Base-by-base conservation (phyloP, 2,888 invertebrate species). In the Drosophila recens region DNA sequence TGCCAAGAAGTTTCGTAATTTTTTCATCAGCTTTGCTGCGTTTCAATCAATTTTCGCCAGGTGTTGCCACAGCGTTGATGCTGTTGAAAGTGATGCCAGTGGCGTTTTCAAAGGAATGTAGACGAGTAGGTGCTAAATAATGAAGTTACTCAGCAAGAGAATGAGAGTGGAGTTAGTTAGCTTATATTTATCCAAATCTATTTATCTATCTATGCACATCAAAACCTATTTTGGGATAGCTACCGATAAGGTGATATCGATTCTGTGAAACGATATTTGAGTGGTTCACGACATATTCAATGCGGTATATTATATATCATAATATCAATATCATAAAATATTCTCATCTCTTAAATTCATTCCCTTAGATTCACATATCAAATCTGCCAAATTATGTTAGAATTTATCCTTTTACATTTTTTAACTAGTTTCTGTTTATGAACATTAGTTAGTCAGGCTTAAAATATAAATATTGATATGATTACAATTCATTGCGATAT, bases 1-100 rank as follows among this genome's bases (percentile, higher is more conserved):
- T 61, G 23, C 51, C 30, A 56, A 45, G 61, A 82, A 82, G 75
- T 77, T 85, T 81, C 70, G 58, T 75, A 68, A 82, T 78, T 82
- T 73, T 82, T 73, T 73, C 76, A 75, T 80, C 75, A 65, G 48
- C 59, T 67, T 65, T 42, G 82, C 66, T 42, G 76, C 82, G 62
- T 72, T 82, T 76, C 81, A 83, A 83, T 86, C 83, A 77, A 75
- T 79, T 77, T 72, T 57, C 9, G 46, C 17, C 66, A 81, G 72
- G 79, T 75, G 76, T 67, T 75, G 75, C 61, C 59, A 73, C 36
- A 45, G 72, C 64, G 75, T 72, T 68, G 81, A 76, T 76, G 58
- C 54, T 45, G 62, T 30, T 61, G 61, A 58, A 66, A 67, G 68
- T 45, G 38, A 5, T 38, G 58, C 53, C 52, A 17, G 51, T 20